Conservation (phyloP, 2,888 invertebrate species). For the Plagodis dolabraria region DNA sequence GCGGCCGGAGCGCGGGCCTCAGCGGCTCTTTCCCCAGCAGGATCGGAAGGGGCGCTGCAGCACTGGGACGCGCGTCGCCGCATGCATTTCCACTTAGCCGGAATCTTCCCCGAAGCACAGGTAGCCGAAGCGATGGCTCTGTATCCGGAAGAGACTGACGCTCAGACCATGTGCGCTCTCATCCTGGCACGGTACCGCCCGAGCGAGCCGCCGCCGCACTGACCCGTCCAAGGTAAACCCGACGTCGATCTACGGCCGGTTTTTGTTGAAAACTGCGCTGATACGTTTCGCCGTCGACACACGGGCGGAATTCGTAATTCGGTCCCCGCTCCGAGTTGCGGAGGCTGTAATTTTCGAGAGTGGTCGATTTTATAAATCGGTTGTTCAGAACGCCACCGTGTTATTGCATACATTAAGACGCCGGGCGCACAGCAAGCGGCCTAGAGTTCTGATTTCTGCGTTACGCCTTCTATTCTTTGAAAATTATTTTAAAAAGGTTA, state of each 20-base stretch:
- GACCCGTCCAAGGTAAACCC: slow-evolving; percentile 35
- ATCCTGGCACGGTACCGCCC: slow-evolving; percentile 90
- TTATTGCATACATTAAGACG: slow-evolving; percentile 4
- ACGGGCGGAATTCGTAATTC: slow-evolving; percentile 1
- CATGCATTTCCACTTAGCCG: slow-evolving; percentile 94
- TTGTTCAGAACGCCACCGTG: slow-evolving; percentile 24
- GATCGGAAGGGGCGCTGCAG: slow-evolving; percentile 77
- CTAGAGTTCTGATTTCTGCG: too few species aligned
- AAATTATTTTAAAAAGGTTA: too few species aligned
- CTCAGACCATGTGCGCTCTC: slow-evolving; percentile 94
- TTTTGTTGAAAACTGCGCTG: slow-evolving; percentile 64
- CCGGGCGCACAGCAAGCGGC: too few species aligned
- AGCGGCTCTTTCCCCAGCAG: slow-evolving; percentile 60
- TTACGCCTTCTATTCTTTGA: too few species aligned
- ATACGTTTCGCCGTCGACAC: slow-evolving; percentile 49
- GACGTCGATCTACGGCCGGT: slow-evolving; percentile 61
- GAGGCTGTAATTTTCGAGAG: neutral
- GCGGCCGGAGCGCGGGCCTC: slow-evolving; percentile 60
- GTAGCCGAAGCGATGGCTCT: slow-evolving; percentile 95
- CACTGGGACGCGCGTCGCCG: slow-evolving; percentile 89
- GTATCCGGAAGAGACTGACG: slow-evolving; percentile 95
- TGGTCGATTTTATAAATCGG: slow-evolving; percentile 35
- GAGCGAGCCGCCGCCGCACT: slow-evolving; percentile 65
- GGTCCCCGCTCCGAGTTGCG: slow-evolving; percentile 2
- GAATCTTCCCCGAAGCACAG: slow-evolving; percentile 95